Percentiles rank a stretch among this genome's conserved stretches.
Conservation (phyloP, 2,888 invertebrate genomes). For the Euplexia lucipara region DNA sequence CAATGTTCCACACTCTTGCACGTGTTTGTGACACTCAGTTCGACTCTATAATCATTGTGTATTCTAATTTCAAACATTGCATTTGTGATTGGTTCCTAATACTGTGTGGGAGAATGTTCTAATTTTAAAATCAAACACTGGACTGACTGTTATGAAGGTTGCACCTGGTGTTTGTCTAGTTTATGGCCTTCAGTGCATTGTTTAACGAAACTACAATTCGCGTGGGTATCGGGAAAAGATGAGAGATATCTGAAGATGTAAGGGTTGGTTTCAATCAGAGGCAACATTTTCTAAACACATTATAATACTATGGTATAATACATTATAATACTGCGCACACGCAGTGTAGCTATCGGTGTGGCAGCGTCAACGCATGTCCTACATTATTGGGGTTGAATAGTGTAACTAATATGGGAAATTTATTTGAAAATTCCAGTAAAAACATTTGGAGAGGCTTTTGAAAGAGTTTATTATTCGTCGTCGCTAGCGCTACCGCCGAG, state of each 20-base stretch:
- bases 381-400: background rate
- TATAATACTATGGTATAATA: background rate
- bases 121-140: constrained; percentile 27
- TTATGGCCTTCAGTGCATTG: constrained; percentile 18
- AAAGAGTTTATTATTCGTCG: no score
- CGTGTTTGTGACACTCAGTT: constrained; percentile 39
- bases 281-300: background rate
- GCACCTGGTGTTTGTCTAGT: constrained; percentile 33
- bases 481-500: no score
- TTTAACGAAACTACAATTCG: background rate
- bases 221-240: background rate
- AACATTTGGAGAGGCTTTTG: constrained; percentile 1
- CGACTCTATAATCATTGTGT: constrained; percentile 16
- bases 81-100: constrained; percentile 43
- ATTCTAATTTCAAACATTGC: constrained; percentile 30
- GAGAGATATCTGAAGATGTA: background rate
- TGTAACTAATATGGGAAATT: constrained; percentile 24
- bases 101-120: constrained; percentile 40
- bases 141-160: constrained; percentile 17
- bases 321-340: no score
- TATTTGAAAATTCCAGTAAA: background rate
- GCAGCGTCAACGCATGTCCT: background rate
- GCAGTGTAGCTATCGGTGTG: background rate
- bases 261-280: background rate
- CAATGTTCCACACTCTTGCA: constrained; percentile 32